Evolutionary conservation across 2,888 invertebrate species (phyloP).

Genomic region (Tipula confusa): DNA sequence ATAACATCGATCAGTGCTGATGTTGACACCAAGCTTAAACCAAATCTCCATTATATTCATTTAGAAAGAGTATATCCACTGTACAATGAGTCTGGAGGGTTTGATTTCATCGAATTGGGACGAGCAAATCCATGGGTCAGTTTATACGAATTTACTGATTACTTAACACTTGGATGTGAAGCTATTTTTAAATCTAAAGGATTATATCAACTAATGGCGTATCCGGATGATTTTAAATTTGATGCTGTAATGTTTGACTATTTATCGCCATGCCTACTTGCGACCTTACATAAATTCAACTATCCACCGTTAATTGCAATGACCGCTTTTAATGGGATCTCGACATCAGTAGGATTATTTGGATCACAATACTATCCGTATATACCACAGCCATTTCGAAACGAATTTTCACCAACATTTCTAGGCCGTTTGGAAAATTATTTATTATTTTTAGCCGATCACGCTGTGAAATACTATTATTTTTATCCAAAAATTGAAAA

Average conservation of each 20-base stretch:
- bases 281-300: constrained; percentile 42
- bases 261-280: constrained; percentile 41
- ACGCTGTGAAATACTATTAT: too few species aligned
- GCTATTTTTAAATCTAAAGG: neutral
- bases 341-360: constrained; percentile 33
- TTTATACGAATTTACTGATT: neutral
- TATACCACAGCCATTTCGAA: constrained; percentile 35
- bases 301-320: constrained; percentile 43
- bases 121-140: neutral
- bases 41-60: constrained; percentile 40
- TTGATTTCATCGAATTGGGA: neutral
- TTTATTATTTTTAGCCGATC: neutral
- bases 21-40: constrained; percentile 36
- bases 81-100: constrained; percentile 27
- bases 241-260: constrained; percentile 45
- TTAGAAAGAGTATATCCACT: constrained; percentile 40
- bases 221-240: constrained; percentile 40
- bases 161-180: neutral
- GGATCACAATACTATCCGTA: constrained; percentile 38
- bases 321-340: constrained; percentile 38
- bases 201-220: constrained; percentile 31
- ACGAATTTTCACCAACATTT: neutral
- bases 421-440: neutral
- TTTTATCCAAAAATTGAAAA: too few species aligned
- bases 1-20: constrained; percentile 39